These are phyloP conservation scores for Columba janthina DNA, from an alignment of 2,113 vertebrate genomes.

Conservation along the genomic window DNA sequence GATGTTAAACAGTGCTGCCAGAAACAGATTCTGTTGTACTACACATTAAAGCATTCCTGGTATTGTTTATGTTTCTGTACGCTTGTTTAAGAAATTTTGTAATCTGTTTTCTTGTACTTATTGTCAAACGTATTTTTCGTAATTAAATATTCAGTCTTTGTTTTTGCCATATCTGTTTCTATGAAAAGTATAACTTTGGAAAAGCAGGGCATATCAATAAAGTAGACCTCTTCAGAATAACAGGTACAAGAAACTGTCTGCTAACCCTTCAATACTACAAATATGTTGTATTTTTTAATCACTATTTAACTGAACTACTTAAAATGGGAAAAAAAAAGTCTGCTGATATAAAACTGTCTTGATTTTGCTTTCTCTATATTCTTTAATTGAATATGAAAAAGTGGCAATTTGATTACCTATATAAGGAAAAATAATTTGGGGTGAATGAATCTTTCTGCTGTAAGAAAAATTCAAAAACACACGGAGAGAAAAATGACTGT, in stretches of 20 bases:
- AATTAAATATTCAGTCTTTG: not conserved
- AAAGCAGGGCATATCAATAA: not conserved
- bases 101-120: not conserved
- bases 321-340: not conserved
- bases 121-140: not conserved
- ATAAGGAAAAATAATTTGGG: not conserved
- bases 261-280: not conserved
- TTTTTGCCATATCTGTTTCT: not conserved
- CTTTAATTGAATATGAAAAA: not conserved
- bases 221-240: not conserved
- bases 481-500: not conserved
- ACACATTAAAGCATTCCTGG: not conserved
- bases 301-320: not conserved
- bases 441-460: not conserved
- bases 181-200: not conserved
- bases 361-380: not conserved
- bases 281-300: not conserved
- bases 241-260: not conserved
- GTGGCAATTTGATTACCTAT: not conserved
- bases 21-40: not conserved
- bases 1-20: not conserved
- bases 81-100: not conserved
- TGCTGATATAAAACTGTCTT: not conserved
- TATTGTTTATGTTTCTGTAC: not conserved
- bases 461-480: not conserved